These are phyloP conservation scores for Neomonachus schauinslandi DNA, from an alignment of 2,113 vertebrate species.

Conservation along the genomic window DNA sequence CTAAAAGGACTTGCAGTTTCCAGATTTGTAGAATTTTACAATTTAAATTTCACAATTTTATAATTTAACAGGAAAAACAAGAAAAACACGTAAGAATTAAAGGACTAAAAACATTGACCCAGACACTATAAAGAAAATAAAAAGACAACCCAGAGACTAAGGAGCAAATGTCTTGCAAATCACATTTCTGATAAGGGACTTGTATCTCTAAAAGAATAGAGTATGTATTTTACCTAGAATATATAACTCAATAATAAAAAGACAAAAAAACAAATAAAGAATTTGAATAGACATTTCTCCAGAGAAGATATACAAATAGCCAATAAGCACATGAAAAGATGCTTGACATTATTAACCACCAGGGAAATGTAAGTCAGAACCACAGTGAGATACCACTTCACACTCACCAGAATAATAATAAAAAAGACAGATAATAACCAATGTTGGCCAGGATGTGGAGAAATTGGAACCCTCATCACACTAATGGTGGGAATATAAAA, in stretches of 20 bases:
- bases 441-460: neutral
- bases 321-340: neutral
- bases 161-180: conserved; percentile 27
- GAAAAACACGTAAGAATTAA: neutral
- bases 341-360: neutral
- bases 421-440: neutral
- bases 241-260: conserved; percentile 22
- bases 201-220: neutral
- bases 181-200: neutral
- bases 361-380: neutral
- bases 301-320: neutral
- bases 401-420: neutral
- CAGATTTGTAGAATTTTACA: neutral
- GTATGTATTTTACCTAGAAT: neutral
- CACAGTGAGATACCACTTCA: neutral
- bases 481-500: neutral
- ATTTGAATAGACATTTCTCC: neutral
- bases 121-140: neutral
- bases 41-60: neutral
- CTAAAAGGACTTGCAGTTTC: neutral
- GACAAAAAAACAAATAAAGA: neutral
- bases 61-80: neutral
- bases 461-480: neutral
- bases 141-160: neutral
- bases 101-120: neutral